A percentile compares a stretch with the other conserved stretches of the same genome.
Evolutionary conservation across 2,888 invertebrate genomes (phyloP).

Genomic region (Pseudanteris insignis): DNA sequence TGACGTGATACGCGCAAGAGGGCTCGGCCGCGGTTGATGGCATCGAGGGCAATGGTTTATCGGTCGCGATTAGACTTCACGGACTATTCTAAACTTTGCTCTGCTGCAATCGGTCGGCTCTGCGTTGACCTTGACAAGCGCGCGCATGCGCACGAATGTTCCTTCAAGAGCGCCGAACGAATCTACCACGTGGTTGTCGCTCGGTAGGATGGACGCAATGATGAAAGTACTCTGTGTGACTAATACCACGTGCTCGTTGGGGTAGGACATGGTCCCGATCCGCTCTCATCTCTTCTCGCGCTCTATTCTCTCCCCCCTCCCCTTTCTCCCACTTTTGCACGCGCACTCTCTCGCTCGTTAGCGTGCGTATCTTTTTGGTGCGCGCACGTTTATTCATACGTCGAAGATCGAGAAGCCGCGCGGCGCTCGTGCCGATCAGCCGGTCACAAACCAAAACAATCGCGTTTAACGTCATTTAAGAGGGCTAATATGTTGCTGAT

Average conservation of each 20-base stretch:
- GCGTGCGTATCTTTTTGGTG: no score
- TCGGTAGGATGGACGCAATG: slow-evolving; percentile 55
- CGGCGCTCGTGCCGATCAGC: slow-evolving; percentile 19
- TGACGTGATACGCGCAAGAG: no score
- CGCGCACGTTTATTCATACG: slow-evolving; percentile 33
- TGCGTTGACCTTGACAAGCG: slow-evolving; percentile 47
- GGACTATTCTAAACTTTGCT: slow-evolving; percentile 38
- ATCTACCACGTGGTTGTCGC: slow-evolving; percentile 58
- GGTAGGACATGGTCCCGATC: slow-evolving; percentile 56
- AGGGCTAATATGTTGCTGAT: no score
- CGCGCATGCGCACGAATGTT: slow-evolving; percentile 59
- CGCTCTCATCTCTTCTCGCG: slow-evolving; percentile 35
- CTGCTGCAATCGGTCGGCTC: slow-evolving; percentile 41
- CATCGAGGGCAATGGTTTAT: no score
- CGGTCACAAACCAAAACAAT: no score
- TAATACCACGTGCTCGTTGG: slow-evolving; percentile 56
- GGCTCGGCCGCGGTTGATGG: no score
- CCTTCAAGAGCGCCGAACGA: slow-evolving; percentile 54
- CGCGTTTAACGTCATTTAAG: no score
- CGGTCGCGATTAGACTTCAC: slow-evolving; percentile 35
- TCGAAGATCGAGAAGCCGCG: slow-evolving; percentile 12
- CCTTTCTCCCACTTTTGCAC: slow-evolving; percentile 1
- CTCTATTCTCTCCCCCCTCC: slow-evolving; percentile 30
- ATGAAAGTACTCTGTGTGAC: slow-evolving; percentile 54
- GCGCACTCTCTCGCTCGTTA: slow-evolving; percentile 41